Base-by-base conservation (phyloP, 1,140 invertebrate species). In the Heliconius hermathena region DNA sequence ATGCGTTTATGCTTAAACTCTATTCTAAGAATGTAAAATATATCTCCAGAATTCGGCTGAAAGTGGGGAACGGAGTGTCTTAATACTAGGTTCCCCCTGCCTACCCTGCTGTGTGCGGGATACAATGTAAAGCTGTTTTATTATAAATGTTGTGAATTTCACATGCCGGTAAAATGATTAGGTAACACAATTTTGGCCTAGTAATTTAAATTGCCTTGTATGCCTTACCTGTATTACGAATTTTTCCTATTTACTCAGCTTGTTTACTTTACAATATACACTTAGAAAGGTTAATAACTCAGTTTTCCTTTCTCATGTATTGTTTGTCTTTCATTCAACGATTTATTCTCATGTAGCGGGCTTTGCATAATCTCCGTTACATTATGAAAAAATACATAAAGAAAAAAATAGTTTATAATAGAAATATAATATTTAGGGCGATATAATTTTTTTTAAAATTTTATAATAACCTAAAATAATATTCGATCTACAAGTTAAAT, bases 251-350 rank as follows among this genome's bases (percentile, higher is more conserved):
- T 89, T 91, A 85, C 80, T 85, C 85, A 89, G 85, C 78, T 81
- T 87, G 87, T 88, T 90, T 88, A 83, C 79, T 87, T 79, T 83
- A 84, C 85, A 81, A 83, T 85, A 77, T 85, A 83, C 83, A 82
- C 85, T 88, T 81, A 83, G 79, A 84, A 83, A 91, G 90, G 91
- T 92, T 90, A 88, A 89, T 90, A 88, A 90, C 91, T 89, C 82
- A 93, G 83, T 84, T 84, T 84, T 84, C 79, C 84, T 93, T 92
- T 87, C 82, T 81, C 81, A 83, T 86, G 78, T 83, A 86, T 83
- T 82, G 82, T 81, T 84, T 82, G 81, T 81, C 71, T 84, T 87
- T 71, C 82, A 74, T 85, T 82, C 73, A 82, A 77, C 52, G 29
- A 79, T 81, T 78, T 81, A 76, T 41, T 81, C 52, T 78, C 77